Conservation (phyloP, 2,888 invertebrate genomes). For the Cacoxenus indagator region DNA sequence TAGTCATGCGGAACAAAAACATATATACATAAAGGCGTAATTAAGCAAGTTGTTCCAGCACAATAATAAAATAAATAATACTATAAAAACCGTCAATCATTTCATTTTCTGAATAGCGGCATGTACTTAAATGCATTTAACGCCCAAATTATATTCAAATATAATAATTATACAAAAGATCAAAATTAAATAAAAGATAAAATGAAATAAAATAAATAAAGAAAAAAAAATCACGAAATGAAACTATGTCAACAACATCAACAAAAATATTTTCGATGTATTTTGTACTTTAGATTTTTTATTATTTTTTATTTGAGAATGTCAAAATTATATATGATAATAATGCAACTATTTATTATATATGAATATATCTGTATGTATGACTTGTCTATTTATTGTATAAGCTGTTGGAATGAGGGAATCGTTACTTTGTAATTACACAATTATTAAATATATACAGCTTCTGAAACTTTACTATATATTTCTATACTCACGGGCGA, state of each 20-base stretch:
- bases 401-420: neutral
- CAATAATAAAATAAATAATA: neutral
- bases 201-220: slow-evolving; percentile 28
- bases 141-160: slow-evolving; percentile 41
- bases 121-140: slow-evolving; percentile 63
- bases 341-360: too few relatives aligned
- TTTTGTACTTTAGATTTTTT: slow-evolving; percentile 54
- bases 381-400: too few relatives aligned
- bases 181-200: slow-evolving; percentile 18
- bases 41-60: too few relatives aligned
- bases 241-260: slow-evolving; percentile 10
- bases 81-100: neutral
- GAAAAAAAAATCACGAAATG: slow-evolving; percentile 17
- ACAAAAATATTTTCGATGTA: slow-evolving; percentile 50
- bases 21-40: too few relatives aligned
- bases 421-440: neutral
- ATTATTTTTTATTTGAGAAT: slow-evolving; percentile 14
- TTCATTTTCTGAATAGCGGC: slow-evolving; percentile 38
- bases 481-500: too few relatives aligned
- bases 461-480: too few relatives aligned
- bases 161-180: slow-evolving; percentile 35
- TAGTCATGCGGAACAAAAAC: too few relatives aligned
- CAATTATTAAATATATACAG: neutral
- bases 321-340: slow-evolving; percentile 3
- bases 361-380: too few relatives aligned